Conservation (phyloP, 2,797 vertebrate species). For the Harpagifer antarcticus region DNA sequence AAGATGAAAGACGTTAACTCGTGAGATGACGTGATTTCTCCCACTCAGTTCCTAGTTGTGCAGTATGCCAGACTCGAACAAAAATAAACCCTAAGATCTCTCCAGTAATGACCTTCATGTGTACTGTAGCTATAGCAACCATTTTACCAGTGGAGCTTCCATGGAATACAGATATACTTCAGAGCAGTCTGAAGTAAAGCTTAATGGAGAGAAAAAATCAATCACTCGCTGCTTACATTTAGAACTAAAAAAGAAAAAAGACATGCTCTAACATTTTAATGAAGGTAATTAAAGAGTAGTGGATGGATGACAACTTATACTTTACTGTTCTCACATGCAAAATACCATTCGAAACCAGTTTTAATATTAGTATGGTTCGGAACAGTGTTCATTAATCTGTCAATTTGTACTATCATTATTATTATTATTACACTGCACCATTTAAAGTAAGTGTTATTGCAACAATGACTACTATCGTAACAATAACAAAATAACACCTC, state of each 20-base stretch:
- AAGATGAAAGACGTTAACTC: conserved; percentile 12
- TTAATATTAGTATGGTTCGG: background rate
- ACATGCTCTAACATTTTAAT: background rate
- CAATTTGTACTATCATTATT: background rate
- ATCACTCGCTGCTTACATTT: conserved; percentile 30
- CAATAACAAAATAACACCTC: background rate
- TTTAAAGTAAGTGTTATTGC: background rate
- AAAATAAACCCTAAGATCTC: conserved; percentile 54
- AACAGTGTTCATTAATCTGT: background rate
- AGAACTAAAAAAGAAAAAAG: background rate
- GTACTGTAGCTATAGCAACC: conserved; percentile 77
- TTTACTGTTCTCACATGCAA: background rate
- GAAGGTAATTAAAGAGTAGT: background rate
- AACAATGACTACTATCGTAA: background rate
- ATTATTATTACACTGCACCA: background rate
- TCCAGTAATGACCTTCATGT: conserved; percentile 66
- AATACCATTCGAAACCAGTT: background rate
- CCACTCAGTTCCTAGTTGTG: conserved; percentile 21
- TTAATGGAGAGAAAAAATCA: conserved; percentile 17
- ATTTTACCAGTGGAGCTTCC: conserved; percentile 34
- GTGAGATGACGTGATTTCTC: conserved; percentile 8
- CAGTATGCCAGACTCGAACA: conserved; percentile 20
- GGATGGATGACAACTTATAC: background rate
- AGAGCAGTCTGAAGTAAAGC: conserved; percentile 29
- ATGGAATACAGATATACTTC: conserved; percentile 57